Conservation (phyloP, 2,797 vertebrate genomes). For the Halcyon chelicuti region DNA sequence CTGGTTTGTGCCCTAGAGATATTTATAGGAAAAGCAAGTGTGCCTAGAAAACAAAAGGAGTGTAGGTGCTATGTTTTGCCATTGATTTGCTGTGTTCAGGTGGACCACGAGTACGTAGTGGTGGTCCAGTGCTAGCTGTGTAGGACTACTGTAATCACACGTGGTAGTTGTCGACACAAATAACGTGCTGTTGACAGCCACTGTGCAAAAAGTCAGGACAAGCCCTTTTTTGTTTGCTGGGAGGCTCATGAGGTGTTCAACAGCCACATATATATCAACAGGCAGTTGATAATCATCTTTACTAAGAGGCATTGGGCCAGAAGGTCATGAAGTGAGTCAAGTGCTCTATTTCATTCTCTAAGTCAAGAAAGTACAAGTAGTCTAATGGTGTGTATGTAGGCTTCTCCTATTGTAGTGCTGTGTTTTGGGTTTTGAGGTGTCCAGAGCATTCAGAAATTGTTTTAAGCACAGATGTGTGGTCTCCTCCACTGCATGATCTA, state of each 20-base stretch:
- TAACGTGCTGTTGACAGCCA: not conserved
- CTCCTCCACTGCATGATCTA: rapidly evolving
- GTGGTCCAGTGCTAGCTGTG: not conserved
- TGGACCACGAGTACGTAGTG: not conserved
- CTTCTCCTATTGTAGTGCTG: not conserved
- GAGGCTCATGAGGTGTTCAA: not conserved
- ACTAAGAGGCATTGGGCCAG: not conserved
- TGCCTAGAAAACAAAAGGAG: not conserved
- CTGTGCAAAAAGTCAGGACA: not conserved
- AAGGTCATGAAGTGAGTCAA: not conserved
- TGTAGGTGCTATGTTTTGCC: not conserved
- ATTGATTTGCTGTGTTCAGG: not conserved
- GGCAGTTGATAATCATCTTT: not conserved
- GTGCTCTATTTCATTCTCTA: not conserved
- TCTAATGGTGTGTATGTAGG: not conserved
- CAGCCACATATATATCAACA: not conserved
- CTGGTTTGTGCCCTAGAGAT: slow-evolving; percentile 25
- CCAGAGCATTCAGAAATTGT: not conserved
- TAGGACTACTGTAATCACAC: not conserved
- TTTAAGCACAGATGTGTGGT: not conserved
- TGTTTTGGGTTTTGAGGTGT: not conserved
- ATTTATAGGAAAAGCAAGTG: not conserved
- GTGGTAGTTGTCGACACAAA: rapidly evolving
- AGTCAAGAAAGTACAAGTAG: not conserved
- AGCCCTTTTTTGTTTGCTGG: not conserved